These are phyloP conservation scores for Engystomops pustulosus DNA, from an alignment of 2,113 vertebrate genomes.

Conservation along the genomic window DNA sequence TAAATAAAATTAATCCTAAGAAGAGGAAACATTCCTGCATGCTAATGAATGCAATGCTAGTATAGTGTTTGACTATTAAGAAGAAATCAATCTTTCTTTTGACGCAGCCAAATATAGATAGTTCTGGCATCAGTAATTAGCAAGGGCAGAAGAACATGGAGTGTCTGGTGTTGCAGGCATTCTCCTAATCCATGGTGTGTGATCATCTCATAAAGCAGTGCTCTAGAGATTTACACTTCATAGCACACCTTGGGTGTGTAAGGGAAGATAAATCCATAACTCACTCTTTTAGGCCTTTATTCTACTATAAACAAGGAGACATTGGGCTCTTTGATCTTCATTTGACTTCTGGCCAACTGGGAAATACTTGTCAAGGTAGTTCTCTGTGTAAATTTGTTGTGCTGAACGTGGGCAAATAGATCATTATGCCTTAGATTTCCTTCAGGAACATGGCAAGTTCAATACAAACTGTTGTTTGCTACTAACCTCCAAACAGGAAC, in stretches of 20 bases:
- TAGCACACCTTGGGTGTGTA: slow-evolving; percentile 45
- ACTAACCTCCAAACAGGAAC: background rate
- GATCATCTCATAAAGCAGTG: slow-evolving; percentile 45
- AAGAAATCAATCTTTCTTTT: slow-evolving; percentile 22
- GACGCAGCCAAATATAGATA: background rate
- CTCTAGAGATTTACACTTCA: slow-evolving; percentile 49
- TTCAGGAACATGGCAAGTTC: background rate
- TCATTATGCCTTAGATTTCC: background rate
- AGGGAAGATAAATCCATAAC: slow-evolving; percentile 27
- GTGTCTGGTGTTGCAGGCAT: slow-evolving; percentile 1
- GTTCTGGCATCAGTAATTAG: slow-evolving; percentile 18
- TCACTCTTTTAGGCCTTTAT: slow-evolving; percentile 13
- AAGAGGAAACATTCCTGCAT: background rate
- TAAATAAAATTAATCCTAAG: background rate
- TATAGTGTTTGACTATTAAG: background rate
- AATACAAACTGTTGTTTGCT: slow-evolving; percentile 2
- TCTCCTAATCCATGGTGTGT: slow-evolving; percentile 29
- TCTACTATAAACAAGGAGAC: slow-evolving; percentile 41
- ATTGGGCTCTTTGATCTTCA: slow-evolving; percentile 49
- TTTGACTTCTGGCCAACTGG: slow-evolving; percentile 47
- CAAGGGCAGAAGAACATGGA: background rate
- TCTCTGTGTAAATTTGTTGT: slow-evolving; percentile 39
- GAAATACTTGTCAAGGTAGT: slow-evolving; percentile 38
- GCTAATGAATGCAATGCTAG: background rate
- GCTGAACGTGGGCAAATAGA: slow-evolving; percentile 17